These are phyloP conservation scores for Aplocera efformata DNA, from an alignment of 2,888 invertebrate species.

Conservation along the genomic window DNA sequence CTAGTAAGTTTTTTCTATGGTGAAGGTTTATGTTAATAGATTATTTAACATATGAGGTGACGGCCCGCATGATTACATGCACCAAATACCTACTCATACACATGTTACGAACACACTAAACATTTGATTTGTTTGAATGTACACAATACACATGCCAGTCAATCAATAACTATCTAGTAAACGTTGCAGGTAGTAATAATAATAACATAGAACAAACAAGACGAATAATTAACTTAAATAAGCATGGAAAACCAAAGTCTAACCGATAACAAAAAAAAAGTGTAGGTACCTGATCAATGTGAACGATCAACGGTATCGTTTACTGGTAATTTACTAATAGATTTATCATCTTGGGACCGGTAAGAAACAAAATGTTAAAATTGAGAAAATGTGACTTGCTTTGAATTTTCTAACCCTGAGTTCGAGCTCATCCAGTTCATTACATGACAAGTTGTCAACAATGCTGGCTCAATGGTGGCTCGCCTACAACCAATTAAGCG, in stretches of 20 bases:
- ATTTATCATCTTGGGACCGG: conserved; percentile 14
- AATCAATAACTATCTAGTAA: conserved; percentile 7
- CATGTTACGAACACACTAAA: conserved; percentile 10
- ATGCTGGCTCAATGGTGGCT: conserved; percentile 20
- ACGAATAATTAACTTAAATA: conserved; percentile 7
- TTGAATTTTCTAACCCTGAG: too few relatives aligned
- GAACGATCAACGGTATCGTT: conserved; percentile 7
- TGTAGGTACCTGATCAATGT: conserved; percentile 3
- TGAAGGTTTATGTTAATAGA: conserved; percentile 15
- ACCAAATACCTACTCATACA: conserved; percentile 1
- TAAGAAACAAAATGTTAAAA: conserved; percentile 1
- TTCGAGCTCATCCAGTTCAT: conserved; percentile 13
- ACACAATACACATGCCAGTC: conserved; percentile 7
- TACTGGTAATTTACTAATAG: conserved; percentile 20
- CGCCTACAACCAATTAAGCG: conserved; percentile 60
- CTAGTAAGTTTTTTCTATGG: conserved; percentile 71
- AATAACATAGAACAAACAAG: conserved; percentile 13
- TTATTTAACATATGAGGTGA: conserved; percentile 20
- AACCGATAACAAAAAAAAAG: conserved; percentile 8
- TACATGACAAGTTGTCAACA: conserved; percentile 20
- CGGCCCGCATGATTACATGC: conserved; percentile 17
- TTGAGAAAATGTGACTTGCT: too few relatives aligned
- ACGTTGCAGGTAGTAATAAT: conserved; percentile 10
- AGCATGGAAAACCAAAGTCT: conserved; percentile 16
- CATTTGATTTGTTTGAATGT: conserved; percentile 12